These are phyloP conservation scores for Babylonia areolata DNA, from an alignment of 1,140 invertebrate species.

Conservation along the genomic window DNA sequence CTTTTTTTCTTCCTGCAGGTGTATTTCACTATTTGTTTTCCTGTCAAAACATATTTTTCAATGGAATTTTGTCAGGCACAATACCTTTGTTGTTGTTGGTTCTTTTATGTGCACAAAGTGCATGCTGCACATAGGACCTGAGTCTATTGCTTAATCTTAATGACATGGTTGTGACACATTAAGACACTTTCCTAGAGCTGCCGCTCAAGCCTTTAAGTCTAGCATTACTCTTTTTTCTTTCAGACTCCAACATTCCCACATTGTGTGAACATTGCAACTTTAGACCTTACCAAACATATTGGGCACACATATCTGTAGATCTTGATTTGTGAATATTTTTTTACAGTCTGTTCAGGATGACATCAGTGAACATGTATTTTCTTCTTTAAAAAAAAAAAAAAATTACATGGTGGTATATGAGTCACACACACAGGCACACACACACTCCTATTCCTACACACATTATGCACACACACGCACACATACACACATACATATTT, in stretches of 20 bases:
- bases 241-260: background rate
- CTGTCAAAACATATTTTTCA: too few relatives aligned
- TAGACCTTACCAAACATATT: background rate
- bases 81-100: too few relatives aligned
- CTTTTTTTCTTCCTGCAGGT: too few relatives aligned
- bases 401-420: background rate
- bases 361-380: background rate
- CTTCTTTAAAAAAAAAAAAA: background rate
- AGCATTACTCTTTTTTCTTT: background rate
- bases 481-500: background rate
- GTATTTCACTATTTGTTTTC: too few relatives aligned
- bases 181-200: too few relatives aligned
- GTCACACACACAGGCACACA: background rate
- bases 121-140: too few relatives aligned
- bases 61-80: too few relatives aligned
- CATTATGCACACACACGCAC: background rate
- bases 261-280: background rate
- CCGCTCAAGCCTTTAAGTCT: background rate
- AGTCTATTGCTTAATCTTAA: background rate
- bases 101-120: too few relatives aligned
- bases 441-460: background rate
- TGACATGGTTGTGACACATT: background rate
- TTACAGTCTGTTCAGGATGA: background rate
- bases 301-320: background rate
- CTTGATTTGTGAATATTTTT: background rate